These are phyloP conservation scores for Drosophila pruinosa DNA, from an alignment of 1,140 invertebrate species.

Conservation along the genomic window DNA sequence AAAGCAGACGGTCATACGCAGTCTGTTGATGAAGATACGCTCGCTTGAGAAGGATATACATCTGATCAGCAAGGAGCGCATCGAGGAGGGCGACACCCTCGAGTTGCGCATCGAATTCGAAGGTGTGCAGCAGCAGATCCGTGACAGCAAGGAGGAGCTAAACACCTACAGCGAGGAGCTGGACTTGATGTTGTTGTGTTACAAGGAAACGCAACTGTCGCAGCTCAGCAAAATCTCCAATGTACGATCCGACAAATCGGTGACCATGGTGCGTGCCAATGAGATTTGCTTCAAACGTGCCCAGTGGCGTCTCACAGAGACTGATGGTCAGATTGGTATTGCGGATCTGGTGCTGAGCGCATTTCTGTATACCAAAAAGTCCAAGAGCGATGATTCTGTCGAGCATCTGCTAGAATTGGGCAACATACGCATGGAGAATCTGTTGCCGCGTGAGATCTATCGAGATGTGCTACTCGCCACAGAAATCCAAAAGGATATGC, in stretches of 20 bases:
- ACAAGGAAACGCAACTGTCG: slow-evolving; percentile 92
- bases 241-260: slow-evolving; percentile 85
- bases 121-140: slow-evolving; percentile 88
- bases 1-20: slow-evolving; percentile 93
- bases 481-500: slow-evolving; percentile 94
- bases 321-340: slow-evolving; percentile 98
- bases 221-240: slow-evolving; percentile 85
- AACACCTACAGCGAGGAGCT: slow-evolving; percentile 94
- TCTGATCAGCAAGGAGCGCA: slow-evolving; percentile 91
- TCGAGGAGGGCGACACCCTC: slow-evolving; percentile 87
- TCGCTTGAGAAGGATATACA: slow-evolving; percentile 96
- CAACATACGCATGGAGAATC: slow-evolving; percentile 96
- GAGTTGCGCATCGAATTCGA: slow-evolving; percentile 89
- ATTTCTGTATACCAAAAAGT: slow-evolving; percentile 98
- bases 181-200: slow-evolving; percentile 94
- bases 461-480: slow-evolving; percentile 95
- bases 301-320: slow-evolving; percentile 98
- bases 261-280: slow-evolving; percentile 92
- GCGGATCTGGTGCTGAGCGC: slow-evolving; percentile 97
- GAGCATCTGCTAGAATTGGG: slow-evolving; percentile 99
- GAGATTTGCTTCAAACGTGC: slow-evolving; percentile 99
- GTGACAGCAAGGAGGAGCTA: slow-evolving; percentile 95
- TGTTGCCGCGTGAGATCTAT: slow-evolving; percentile 97
- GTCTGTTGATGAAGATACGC: slow-evolving; percentile 90
- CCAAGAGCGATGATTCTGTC: slow-evolving; percentile 97